A percentile compares a stretch with the other conserved stretches of the same genome.
Conservation (phyloP, 2,888 invertebrate species). For the Ophraella communa region DNA sequence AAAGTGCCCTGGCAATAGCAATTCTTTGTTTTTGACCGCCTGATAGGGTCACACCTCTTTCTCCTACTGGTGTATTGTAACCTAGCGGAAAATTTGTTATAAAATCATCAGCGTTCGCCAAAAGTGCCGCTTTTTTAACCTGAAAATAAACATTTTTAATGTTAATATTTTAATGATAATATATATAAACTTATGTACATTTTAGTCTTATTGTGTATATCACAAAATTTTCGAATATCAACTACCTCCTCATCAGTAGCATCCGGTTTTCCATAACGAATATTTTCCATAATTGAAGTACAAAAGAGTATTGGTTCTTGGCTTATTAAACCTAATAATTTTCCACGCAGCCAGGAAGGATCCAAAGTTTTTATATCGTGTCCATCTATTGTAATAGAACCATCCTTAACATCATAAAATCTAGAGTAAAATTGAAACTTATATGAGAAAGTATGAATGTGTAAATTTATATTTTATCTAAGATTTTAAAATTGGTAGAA, state of each 20-base stretch:
- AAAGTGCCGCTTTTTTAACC: conserved; percentile 79
- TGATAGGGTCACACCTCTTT: conserved; percentile 88
- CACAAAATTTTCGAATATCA: background rate
- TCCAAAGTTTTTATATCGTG: conserved; percentile 74
- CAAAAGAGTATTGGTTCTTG: conserved; percentile 96
- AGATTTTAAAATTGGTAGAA: too few relatives aligned
- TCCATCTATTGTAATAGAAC: conserved; percentile 79
- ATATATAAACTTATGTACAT: too few relatives aligned
- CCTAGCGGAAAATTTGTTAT: conserved; percentile 80
- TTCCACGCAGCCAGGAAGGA: conserved; percentile 84
- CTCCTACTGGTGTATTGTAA: conserved; percentile 87
- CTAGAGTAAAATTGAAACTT: conserved; percentile 56
- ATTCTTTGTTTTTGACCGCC: conserved; percentile 96
- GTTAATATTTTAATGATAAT: background rate
- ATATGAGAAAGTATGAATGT: background rate
- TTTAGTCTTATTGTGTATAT: background rate
- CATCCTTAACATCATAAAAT: conserved; percentile 81
- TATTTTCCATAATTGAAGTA: conserved; percentile 90
- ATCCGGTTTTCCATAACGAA: conserved; percentile 82
- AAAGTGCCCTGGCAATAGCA: conserved; percentile 91
- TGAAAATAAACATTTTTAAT: conserved; percentile 50
- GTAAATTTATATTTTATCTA: too few relatives aligned
- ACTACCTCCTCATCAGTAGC: conserved; percentile 73
- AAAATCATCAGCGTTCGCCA: conserved; percentile 94
- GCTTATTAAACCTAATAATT: conserved; percentile 85